Base-by-base conservation (phyloP, 1,140 invertebrate genomes). In the Homalodisca vitripennis region DNA sequence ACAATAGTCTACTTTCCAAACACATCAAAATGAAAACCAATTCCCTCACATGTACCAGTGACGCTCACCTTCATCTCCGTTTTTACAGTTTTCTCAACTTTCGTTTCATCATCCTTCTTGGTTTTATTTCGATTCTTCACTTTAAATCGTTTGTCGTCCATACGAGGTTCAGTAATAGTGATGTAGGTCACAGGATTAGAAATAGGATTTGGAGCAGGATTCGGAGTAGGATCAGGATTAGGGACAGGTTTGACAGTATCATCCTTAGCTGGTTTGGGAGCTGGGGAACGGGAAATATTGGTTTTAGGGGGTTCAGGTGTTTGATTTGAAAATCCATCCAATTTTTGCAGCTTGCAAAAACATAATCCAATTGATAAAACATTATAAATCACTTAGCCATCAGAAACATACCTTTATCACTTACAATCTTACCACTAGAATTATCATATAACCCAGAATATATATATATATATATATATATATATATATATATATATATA, bases 321-420 rank as follows among this genome's bases (percentile, higher is more conserved):
- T 60, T 60, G 26, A 24, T 60, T 60, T 51, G 48, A 51, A 29
- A 2, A 12, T 65, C 63, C 60, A 31, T 70, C 48, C 24, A 26
- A 31, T 64, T 29, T 17, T 31, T 30, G 68, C 68, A 65, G 68
- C 68, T 65, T 70, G 68, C 60, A 70, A 64, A 68, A 34, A 65
- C 17, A 65, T 31, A 68, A 17, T n/a, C n/a, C n/a, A n/a, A n/a
- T n/a, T n/a, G n/a, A n/a, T n/a, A n/a, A n/a, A n/a, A n/a, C n/a
- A n/a, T n/a, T n/a, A n/a, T n/a, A n/a, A n/a, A n/a, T n/a, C n/a
- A n/a, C n/a, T n/a, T n/a, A n/a, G n/a, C n/a, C n/a, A n/a, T n/a
- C n/a, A n/a, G n/a, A n/a, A n/a, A n/a, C n/a, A n/a, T n/a, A n/a
- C n/a, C n/a, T n/a, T n/a, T n/a, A n/a, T n/a, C n/a, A n/a, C n/a